Evolutionary conservation across 2,113 vertebrate species (phyloP), one percentile per base, ranked within the genome.

Genomic region (Odontesthes bonariensis): DNA sequence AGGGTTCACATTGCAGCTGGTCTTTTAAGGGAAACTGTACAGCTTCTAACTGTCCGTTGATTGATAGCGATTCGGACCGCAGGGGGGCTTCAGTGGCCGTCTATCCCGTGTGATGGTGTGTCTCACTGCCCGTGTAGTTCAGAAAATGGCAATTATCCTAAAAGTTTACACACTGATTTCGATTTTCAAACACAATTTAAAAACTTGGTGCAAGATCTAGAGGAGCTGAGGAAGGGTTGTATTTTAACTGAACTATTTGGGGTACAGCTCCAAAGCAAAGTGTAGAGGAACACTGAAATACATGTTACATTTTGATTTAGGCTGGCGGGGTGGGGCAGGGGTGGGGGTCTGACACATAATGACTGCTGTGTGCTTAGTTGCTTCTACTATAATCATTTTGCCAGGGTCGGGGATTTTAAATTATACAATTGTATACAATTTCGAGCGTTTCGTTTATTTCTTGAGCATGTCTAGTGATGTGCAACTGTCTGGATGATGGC

Each of bases 301-400:
- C 75, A 84, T 75, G 85, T 87, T 76, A 85, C 77, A 72, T 72
- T 56, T 77, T 88, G 82, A 92, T 90, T 32, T 31, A 33, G 82
- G 62, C 14, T 54, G 77, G 63, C 13, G 38, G 69, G 92, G 90
- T 63, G 68, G 22, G 65, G 90, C 65, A 67, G 22, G 70, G 13
- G 32, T 55, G 17, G 89, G 86, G 86, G 83, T 86, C 93, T 86
- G 92, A 92, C 91, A 92, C 93, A 89, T 95, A 89, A 92, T 94
- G 90, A 95, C 94, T 88, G 87, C 75, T 94, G 94, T 95, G 93
- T 93, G 93, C 92, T 95, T 92, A 94, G 92, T 95, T 92, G 88
- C 88, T 91, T 96, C 87, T 69, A 93, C 81, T 94, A 91, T 91
- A 90, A 86, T 84, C 89, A 57, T 57, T 69, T 92, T 90, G 83